Conservation (phyloP, 2,113 vertebrate species). For the Hemiscyllium ocellatum region DNA sequence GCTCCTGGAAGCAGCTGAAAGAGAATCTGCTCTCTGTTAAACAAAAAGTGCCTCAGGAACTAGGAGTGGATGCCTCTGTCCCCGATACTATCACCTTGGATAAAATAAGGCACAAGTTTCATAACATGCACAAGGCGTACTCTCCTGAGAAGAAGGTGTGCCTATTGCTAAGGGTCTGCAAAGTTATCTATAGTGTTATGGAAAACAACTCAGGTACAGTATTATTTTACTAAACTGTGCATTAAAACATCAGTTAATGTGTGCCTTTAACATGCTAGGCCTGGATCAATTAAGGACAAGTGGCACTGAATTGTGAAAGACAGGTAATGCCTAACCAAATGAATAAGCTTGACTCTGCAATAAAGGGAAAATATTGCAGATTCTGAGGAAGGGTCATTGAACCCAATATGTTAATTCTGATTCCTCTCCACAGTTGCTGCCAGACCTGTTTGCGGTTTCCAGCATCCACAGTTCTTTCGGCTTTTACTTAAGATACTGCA, state of each 20-base stretch:
- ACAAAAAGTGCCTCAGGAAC: constrained; percentile 76
- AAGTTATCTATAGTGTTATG: constrained; percentile 93
- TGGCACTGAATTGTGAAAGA: no score
- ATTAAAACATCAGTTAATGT: neutral
- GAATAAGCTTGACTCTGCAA: no score
- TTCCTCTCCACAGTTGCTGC: no score
- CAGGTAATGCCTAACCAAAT: no score
- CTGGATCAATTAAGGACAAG: neutral
- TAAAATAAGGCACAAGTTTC: constrained; percentile 87
- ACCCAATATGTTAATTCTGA: no score
- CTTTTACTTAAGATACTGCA: no score
- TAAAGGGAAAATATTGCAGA: no score
- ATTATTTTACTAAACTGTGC: neutral
- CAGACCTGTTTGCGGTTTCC: no score
- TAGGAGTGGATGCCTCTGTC: constrained; percentile 79
- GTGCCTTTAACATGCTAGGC: neutral
- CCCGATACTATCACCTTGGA: constrained; percentile 80
- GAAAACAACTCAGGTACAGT: constrained; percentile 86
- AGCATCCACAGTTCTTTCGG: no score
- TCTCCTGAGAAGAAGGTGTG: constrained; percentile 93
- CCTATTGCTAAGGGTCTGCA: constrained; percentile 82
- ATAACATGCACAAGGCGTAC: constrained; percentile 89
- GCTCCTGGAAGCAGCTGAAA: constrained; percentile 78
- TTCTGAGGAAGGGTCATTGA: no score
- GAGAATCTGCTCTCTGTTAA: constrained; percentile 83